A percentile compares a stretch with the other conserved stretches of the same genome.
Conservation (phyloP, 2,113 vertebrate genomes). For the Takifugu bimaculatus region DNA sequence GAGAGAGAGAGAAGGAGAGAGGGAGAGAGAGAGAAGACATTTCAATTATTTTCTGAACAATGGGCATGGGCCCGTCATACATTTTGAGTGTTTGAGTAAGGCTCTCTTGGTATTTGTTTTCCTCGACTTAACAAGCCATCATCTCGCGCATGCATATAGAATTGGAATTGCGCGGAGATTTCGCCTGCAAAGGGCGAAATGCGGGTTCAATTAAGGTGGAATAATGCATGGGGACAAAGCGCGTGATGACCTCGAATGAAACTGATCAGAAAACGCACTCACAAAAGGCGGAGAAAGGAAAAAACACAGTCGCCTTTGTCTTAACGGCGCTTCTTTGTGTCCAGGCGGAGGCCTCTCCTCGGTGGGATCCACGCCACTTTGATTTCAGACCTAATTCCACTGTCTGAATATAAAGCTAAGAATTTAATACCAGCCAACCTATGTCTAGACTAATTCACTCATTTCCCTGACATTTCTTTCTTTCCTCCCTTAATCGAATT, state of each 20-base stretch:
- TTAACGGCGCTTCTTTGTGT: conserved; percentile 48
- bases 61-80: conserved; percentile 36
- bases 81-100: conserved; percentile 51
- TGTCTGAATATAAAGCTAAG: conserved; percentile 49
- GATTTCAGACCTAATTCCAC: conserved; percentile 45
- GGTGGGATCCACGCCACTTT: conserved; percentile 33
- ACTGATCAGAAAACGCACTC: conserved; percentile 60
- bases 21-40: conserved; percentile 22
- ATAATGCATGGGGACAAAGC: conserved; percentile 65
- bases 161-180: conserved; percentile 47
- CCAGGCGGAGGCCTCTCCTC: conserved; percentile 22
- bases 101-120: conserved; percentile 62
- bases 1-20: conserved; percentile 10
- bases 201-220: conserved; percentile 64
- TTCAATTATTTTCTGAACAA: conserved; percentile 49
- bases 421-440: conserved; percentile 61
- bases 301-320: conserved; percentile 48
- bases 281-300: conserved; percentile 8
- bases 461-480: conserved; percentile 56
- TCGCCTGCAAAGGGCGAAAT: conserved; percentile 58
- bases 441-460: conserved; percentile 65
- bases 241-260: conserved; percentile 59
- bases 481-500: conserved; percentile 70
- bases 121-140: conserved; percentile 63
- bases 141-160: conserved; percentile 55